Conservation (phyloP, 2,888 invertebrate species). For the Neoascia interrupta region DNA sequence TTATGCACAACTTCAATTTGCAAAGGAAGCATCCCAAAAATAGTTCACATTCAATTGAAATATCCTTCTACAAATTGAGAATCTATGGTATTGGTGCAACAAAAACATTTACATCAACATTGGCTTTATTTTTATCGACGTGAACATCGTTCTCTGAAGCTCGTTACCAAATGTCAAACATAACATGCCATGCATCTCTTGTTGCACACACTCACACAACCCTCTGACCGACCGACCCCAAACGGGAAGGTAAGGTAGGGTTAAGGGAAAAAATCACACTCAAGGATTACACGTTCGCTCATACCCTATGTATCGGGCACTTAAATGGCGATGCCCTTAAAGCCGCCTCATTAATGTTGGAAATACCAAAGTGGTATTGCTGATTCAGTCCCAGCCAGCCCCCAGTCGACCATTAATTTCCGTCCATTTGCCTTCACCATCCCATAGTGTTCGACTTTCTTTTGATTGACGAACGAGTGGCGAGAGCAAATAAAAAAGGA, state of each 20-base stretch:
- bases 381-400: neutral
- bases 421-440: slow-evolving; percentile 54
- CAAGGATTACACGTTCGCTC: slow-evolving; percentile 49
- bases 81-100: slow-evolving; percentile 34
- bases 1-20: slow-evolving; percentile 13
- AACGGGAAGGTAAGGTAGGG: too few relatives aligned
- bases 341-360: slow-evolving; percentile 65
- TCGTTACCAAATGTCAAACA: slow-evolving; percentile 24
- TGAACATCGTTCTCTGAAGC: slow-evolving; percentile 9
- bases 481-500: slow-evolving; percentile 21
- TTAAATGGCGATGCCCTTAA: slow-evolving; percentile 58
- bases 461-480: slow-evolving; percentile 57
- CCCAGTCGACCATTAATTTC: slow-evolving; percentile 49
- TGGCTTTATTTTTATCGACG: slow-evolving; percentile 1
- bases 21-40: slow-evolving; percentile 1
- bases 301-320: too few relatives aligned
- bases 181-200: slow-evolving; percentile 3
- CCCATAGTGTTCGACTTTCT: slow-evolving; percentile 62
- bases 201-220: slow-evolving; percentile 6
- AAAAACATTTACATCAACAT: slow-evolving; percentile 11
- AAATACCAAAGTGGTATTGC: slow-evolving; percentile 40
- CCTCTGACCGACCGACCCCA: neutral
- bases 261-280: slow-evolving; percentile 9
- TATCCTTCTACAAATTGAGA: slow-evolving; percentile 32
- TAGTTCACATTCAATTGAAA: slow-evolving; percentile 54